Evolutionary conservation across 1,140 invertebrate genomes (phyloP), one percentile per base, ranked within the genome.

Genomic region (Penaeus chinensis): DNA sequence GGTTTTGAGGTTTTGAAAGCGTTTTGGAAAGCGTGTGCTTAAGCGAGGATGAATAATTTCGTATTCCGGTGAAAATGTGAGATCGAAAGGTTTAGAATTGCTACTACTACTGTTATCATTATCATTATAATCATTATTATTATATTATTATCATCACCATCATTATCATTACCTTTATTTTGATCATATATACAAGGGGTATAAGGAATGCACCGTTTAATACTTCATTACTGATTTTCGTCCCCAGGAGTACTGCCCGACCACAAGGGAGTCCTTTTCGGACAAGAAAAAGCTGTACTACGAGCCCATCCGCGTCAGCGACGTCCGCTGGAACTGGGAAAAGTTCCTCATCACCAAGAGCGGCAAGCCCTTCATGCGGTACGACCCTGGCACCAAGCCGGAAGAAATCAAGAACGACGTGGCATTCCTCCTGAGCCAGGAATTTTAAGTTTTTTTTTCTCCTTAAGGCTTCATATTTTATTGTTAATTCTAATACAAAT

Each of bases 241-340:
- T 32, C 19, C 81, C 37, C 91, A 92, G 92, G 90, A 79, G n/a
- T 89, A 86, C 42, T 92, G 91, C 83, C 91, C 91, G 10, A 88
- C 91, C 32, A 92, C 92, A 16, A 88, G 92, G 74, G 91, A 92
- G 77, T 89, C 63, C 47, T 81, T 85, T 20, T 27, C 91, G 1
- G 89, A 90, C 60, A 91, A 91, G 54, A 79, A 91, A 5, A 91
- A 91, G n/a, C 90, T 94, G 19, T 92, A 91, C 89, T 94, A 94
- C 90, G 89, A 91, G 11, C 92, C 92, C 54, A 87, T 93, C 62
- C 91, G 91, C 65, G 92, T 91, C 37, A 92, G 91, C 81, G 94
- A 95, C 90, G 91, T 95, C 60, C 91, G 93, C 54, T 94, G 94
- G 94, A 95, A 95, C 91, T 95, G 93, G 90, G 94, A 95, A 90